Evolutionary conservation across 2,797 vertebrate genomes (phyloP).

Genomic region (Peromyscus melanophrys): DNA sequence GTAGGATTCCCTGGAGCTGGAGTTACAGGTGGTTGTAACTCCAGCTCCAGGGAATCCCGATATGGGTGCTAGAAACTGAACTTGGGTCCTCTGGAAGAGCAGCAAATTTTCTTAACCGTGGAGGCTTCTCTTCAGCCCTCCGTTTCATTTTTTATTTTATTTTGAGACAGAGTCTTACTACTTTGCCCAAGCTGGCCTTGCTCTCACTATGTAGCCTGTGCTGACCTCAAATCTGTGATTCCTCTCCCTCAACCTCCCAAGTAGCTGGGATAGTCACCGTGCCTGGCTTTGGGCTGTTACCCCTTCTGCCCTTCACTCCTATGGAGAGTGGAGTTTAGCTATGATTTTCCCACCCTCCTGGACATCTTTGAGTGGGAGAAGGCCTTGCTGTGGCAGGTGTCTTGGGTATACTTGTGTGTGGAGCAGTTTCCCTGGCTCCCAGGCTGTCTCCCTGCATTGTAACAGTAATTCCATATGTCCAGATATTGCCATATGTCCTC

Average conservation of each 20-base stretch:
- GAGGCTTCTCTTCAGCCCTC: neutral
- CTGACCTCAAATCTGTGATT: neutral
- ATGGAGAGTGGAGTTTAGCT: neutral
- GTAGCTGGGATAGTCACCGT: neutral
- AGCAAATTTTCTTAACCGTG: neutral
- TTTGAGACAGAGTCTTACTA: neutral
- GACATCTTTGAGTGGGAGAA: neutral
- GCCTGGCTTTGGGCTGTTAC: neutral
- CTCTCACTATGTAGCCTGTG: neutral
- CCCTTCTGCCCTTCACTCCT: neutral
- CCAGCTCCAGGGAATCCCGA: no score
- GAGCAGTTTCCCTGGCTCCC: no score
- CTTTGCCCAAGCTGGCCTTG: neutral
- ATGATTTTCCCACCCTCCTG: neutral
- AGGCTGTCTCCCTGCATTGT: no score
- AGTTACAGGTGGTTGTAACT: neutral
- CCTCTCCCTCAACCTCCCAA: neutral
- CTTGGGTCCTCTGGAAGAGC: neutral
- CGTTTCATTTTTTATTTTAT: neutral
- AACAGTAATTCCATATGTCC: neutral
- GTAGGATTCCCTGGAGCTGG: neutral
- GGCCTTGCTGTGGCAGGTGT: neutral
- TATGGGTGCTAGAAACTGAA: neutral
- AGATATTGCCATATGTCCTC: neutral
- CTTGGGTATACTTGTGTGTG: fast-evolving